phyloP scores from a whole-genome alignment of 2,888 invertebrate genomes.

The Cacoxenus indagator region DNA sequence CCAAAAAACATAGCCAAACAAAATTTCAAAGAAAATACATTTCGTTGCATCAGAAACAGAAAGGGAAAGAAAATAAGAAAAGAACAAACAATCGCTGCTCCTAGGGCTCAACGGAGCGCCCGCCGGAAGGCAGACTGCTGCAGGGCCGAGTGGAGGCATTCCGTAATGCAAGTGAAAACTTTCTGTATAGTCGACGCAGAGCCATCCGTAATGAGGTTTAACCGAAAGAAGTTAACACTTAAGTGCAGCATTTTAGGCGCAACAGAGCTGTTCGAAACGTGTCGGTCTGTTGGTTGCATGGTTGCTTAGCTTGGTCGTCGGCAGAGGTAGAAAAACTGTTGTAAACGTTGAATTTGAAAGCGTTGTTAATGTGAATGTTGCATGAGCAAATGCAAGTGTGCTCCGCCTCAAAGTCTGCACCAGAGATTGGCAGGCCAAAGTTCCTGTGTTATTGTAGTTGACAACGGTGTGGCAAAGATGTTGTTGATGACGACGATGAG shows the following conservation, averaged over 20 bases:
- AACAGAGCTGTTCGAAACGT: neutral
- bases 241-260: constrained; percentile 32
- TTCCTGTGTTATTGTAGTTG: constrained; percentile 1
- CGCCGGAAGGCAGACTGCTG: neutral
- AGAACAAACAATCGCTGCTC: neutral
- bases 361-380: neutral
- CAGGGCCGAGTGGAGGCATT: neutral
- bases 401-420: neutral
- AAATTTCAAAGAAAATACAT: neutral
- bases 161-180: constrained; percentile 28
- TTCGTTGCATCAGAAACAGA: neutral
- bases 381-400: neutral
- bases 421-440: neutral
- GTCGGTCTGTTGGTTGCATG: neutral
- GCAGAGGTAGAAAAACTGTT: neutral
- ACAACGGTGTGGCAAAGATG: neutral
- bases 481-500: neutral
- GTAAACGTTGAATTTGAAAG: neutral
- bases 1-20: neutral
- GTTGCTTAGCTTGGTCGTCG: neutral
- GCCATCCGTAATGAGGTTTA: constrained; percentile 32
- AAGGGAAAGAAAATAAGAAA: neutral
- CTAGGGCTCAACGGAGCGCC: neutral
- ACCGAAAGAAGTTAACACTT: constrained; percentile 42
- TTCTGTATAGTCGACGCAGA: neutral